A percentile compares a stretch with the other conserved stretches of the same genome.
These are phyloP conservation scores for Drosophila chauvacae DNA, from an alignment of 1,140 invertebrate species.

Conservation along the genomic window DNA sequence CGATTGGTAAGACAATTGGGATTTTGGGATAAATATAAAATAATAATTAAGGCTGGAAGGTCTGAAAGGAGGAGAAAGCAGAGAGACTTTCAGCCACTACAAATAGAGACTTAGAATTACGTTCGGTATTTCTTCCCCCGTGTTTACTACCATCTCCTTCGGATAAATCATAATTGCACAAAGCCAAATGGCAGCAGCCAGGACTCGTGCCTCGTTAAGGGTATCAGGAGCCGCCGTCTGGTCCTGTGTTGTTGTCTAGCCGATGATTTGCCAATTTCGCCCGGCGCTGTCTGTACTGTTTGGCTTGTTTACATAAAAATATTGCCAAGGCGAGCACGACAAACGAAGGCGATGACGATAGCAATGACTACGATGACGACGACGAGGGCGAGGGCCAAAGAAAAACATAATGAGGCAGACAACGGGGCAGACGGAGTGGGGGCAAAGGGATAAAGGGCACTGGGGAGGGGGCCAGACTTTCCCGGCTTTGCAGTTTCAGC, in stretches of 20 bases:
- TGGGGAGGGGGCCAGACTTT: conserved; percentile 38
- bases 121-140: background rate
- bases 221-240: conserved; percentile 30
- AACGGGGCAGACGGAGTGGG: conserved; percentile 28
- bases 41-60: no score
- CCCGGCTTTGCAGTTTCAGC: conserved; percentile 32
- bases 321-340: conserved; percentile 54
- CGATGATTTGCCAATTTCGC: conserved; percentile 69
- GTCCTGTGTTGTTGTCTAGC: conserved; percentile 31
- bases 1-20: background rate
- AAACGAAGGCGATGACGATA: conserved; percentile 31
- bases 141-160: background rate
- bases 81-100: no score
- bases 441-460: conserved; percentile 20
- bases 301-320: conserved; percentile 74
- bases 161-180: conserved; percentile 63
- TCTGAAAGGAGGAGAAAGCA: no score
- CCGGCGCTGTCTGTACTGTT: conserved; percentile 30
- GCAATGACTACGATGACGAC: conserved; percentile 3
- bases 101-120: background rate
- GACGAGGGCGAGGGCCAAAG: conserved; percentile 14
- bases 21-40: no score
- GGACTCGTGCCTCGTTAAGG: conserved; percentile 52
- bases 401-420: conserved; percentile 75
- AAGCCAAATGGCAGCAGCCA: conserved; percentile 54